Evolutionary conservation across 2,797 vertebrate genomes (phyloP).

Genomic region (Chiroxiphia lanceolata): DNA sequence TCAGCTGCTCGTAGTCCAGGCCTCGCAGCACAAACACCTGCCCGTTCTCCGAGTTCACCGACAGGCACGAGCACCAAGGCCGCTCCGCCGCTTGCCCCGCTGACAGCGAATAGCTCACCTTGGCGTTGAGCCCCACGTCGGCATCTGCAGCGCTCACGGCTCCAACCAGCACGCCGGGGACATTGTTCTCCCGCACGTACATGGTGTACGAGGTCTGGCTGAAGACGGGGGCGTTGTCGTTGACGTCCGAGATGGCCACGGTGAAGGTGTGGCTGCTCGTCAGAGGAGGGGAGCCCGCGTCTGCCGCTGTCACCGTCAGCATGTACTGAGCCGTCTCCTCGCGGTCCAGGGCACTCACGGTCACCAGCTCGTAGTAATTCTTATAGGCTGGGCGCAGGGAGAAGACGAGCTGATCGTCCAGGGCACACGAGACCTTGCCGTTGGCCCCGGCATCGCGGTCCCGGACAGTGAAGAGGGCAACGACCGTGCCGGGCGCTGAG

Average conservation of each 20-base stretch:
- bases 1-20: constrained; percentile 77
- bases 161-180: not conserved
- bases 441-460: no score
- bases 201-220: constrained; percentile 68
- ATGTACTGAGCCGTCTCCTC: constrained; percentile 50
- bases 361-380: constrained; percentile 66
- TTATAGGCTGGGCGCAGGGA: no score
- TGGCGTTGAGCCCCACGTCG: constrained; percentile 63
- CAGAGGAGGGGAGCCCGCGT: constrained; percentile 73
- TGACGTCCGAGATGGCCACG: constrained; percentile 76
- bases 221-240: constrained; percentile 78
- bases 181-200: constrained; percentile 73
- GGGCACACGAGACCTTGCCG: no score
- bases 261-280: constrained; percentile 64
- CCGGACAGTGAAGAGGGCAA: no score
- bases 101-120: constrained; percentile 64
- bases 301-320: constrained; percentile 50
- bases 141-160: constrained; percentile 40
- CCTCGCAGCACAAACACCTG: constrained; percentile 73
- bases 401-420: no score
- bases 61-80: constrained; percentile 75
- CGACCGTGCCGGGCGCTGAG: no score
- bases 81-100: constrained; percentile 55
- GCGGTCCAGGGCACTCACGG: constrained; percentile 57
- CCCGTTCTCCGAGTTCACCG: constrained; percentile 76